Base-by-base conservation (phyloP, 1,140 invertebrate species). In the Psilanteris sp. region DNA sequence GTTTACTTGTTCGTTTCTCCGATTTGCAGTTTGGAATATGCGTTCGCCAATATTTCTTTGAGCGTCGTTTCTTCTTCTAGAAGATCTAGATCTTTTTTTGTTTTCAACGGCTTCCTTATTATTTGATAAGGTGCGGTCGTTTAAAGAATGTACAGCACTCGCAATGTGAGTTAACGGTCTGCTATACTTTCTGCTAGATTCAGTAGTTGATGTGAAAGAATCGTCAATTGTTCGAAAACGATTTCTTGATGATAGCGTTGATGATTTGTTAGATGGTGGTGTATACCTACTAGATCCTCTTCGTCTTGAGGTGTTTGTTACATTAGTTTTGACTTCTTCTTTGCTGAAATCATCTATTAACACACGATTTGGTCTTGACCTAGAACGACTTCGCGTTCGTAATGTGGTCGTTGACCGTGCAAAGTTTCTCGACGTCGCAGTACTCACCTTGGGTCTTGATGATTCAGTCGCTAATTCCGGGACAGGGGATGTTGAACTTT, bases 361-460 rank as follows among this genome's bases (percentile, higher is more conserved):
- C 11, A 77, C 57, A 24, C 54, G 78, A 68, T 72, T 79, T 11
- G 74, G 57, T 70, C 73, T 82, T 36, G 82, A 68, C 41, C 81
- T 83, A 41, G 74, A 78, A 71, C 82, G 85, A 81, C 57, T 68
- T 55, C 82, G 79, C 52, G 79, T 79, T 75, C 77, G 68, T 32
- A 39, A 44, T 70, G 78, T 37, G 75, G 67, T 82, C 66, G 85
- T 80, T 74, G 85, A 81, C 80, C 88, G 87, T 79, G 86, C 82
- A 78, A 80, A 72, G 80, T 86, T 86, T 84, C 85, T 86, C 50
- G 84, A 80, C 20, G 83, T 67, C 46, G 82, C 87, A 52, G 86
- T 89, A 79, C 87, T 89, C 86, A 87, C 87, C 87, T 88, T 88
- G 50, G 79, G 14, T 72, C 84, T 85, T 52, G 78, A 52, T 48